Conservation (phyloP, 1,140 invertebrate genomes). For the Drosophila pachea region DNA sequence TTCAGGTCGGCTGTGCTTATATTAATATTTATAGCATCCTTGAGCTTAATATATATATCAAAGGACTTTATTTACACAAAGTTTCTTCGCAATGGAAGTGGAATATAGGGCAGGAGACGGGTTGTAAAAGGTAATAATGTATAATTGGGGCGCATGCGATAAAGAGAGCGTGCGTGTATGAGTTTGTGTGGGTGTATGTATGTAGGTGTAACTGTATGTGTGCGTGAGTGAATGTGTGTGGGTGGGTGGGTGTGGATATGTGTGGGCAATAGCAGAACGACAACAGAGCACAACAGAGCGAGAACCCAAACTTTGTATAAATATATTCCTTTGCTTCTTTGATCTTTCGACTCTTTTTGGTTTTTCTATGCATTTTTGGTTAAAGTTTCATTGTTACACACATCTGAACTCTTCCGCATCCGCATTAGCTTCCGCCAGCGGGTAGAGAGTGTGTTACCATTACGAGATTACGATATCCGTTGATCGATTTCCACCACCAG, state of each 20-base stretch:
- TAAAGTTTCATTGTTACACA: constrained; percentile 45
- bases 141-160: too few relatives aligned
- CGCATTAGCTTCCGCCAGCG: constrained; percentile 29
- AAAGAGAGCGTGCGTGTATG: too few relatives aligned
- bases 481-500: constrained; percentile 52
- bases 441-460: constrained; percentile 59
- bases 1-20: constrained; percentile 50
- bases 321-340: constrained; percentile 75
- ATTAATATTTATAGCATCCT: constrained; percentile 11
- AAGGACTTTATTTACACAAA: constrained; percentile 79
- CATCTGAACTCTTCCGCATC: constrained; percentile 43
- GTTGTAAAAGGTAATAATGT: too few relatives aligned
- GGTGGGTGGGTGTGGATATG: constrained; percentile 22
- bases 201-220: too few relatives aligned
- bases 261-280: constrained; percentile 27
- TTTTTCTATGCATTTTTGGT: constrained; percentile 20
- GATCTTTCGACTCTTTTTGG: not conserved
- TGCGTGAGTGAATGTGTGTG: constrained; percentile 8
- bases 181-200: constrained; percentile 2
- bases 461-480: constrained; percentile 57
- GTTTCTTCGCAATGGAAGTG: constrained; percentile 57
- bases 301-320: constrained; percentile 76
- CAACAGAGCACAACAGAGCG: constrained; percentile 34
- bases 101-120: constrained; percentile 18
- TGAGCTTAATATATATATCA: constrained; percentile 37